These are phyloP conservation scores for Fulmarus glacialis DNA, from an alignment of 2,113 vertebrate genomes.

Conservation along the genomic window DNA sequence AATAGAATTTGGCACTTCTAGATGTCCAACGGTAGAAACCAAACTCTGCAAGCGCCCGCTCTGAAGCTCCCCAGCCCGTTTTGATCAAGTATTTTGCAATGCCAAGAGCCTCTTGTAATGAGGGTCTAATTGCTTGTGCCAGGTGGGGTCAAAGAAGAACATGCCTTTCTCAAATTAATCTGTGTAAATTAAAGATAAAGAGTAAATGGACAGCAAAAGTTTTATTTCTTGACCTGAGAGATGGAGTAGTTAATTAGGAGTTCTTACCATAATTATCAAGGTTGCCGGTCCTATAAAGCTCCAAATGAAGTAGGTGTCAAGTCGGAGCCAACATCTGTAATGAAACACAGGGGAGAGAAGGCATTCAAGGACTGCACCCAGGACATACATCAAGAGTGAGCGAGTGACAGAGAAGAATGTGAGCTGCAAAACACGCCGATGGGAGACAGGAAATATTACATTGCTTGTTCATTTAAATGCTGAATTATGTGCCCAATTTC, in stretches of 20 bases:
- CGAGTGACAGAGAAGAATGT: conserved; percentile 82
- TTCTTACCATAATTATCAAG: conserved; percentile 99
- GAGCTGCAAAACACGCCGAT: conserved; percentile 71
- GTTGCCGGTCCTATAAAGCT: conserved; percentile 99
- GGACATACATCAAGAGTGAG: conserved; percentile 79
- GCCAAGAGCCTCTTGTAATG: conserved; percentile 30
- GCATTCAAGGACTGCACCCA: conserved; percentile 74
- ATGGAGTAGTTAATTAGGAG: conserved; percentile 85
- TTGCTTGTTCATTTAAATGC: conserved; percentile 83
- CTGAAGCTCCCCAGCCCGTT: not conserved
- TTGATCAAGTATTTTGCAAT: conserved; percentile 48
- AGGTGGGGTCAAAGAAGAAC: conserved; percentile 70
- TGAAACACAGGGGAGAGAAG: conserved; percentile 74
- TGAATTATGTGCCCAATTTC: conserved; percentile 83
- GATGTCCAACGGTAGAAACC: not conserved
- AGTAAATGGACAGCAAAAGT: conserved; percentile 66
- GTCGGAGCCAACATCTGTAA: conserved; percentile 97
- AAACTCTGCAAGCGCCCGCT: not conserved
- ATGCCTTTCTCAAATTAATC: conserved; percentile 73
- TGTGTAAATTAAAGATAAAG: conserved; percentile 69
- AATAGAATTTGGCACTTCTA: not conserved
- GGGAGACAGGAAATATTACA: conserved; percentile 83
- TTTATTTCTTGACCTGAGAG: conserved; percentile 82
- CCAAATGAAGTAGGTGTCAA: conserved; percentile 99
- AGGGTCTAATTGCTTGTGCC: conserved; percentile 68